A percentile compares a stretch with the other conserved stretches of the same genome.
phyloP scores from a whole-genome alignment of 2,888 invertebrate genomes.

The Flabesymbios commensalis region DNA sequence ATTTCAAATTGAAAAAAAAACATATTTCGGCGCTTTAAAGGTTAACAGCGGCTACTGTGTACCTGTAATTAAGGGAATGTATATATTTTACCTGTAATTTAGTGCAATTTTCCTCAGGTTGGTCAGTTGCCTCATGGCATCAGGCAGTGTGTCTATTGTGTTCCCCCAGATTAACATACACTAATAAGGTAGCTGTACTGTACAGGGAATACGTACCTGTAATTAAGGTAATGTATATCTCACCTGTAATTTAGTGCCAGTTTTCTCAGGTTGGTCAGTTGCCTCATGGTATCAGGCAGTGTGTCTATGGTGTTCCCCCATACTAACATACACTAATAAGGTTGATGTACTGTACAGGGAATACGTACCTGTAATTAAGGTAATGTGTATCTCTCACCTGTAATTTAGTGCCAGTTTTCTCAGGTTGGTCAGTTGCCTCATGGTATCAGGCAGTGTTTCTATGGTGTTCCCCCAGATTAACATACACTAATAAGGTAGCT shows the following conservation, averaged over 20 bases:
- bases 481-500: too few relatives aligned
- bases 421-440: constrained; percentile 55
- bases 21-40: too few relatives aligned
- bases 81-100: constrained; percentile 48
- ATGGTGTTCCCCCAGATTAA: constrained; percentile 60
- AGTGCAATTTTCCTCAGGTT: constrained; percentile 50
- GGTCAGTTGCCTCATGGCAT: constrained; percentile 45
- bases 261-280: constrained; percentile 53
- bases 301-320: constrained; percentile 57
- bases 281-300: constrained; percentile 56
- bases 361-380: too few relatives aligned
- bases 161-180: constrained; percentile 54
- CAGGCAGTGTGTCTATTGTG: constrained; percentile 46
- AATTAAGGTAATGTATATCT: too few relatives aligned
- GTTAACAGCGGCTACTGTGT: too few relatives aligned
- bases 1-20: too few relatives aligned
- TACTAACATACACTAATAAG: too few relatives aligned
- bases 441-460: constrained; percentile 58
- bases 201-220: constrained; percentile 31
- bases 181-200: constrained; percentile 42
- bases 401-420: constrained; percentile 53
- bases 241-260: constrained; percentile 52
- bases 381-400: too few relatives aligned
- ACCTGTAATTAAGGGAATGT: too few relatives aligned
- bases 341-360: too few relatives aligned